A percentile compares a stretch with the other conserved stretches of the same genome.
Conservation (phyloP, 1,140 invertebrate species). For the Camponotus pennsylvanicus region DNA sequence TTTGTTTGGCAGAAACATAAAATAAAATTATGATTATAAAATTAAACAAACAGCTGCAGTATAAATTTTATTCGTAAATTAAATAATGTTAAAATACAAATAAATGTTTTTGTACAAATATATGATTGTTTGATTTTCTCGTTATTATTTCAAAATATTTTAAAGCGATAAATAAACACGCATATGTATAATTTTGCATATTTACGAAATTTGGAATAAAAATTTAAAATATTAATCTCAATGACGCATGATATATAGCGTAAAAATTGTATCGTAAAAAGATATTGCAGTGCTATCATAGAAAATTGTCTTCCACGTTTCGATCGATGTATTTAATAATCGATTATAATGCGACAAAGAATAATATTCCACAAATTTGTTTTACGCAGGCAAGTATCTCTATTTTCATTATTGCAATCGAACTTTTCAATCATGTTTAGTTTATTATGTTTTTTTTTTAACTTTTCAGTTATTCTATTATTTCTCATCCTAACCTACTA, state of each 20-base stretch:
- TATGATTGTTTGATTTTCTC: too few species aligned
- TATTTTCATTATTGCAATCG: not conserved
- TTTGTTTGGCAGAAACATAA: not conserved
- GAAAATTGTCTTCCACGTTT: not conserved
- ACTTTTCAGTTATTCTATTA: slow-evolving; percentile 46
- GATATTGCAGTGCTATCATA: not conserved
- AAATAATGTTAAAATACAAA: not conserved
- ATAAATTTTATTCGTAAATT: not conserved
- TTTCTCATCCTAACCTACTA: slow-evolving; percentile 61
- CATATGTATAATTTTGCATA: not conserved
- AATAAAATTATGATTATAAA: not conserved
- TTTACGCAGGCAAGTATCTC: slow-evolving; percentile 62
- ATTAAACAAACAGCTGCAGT: not conserved
- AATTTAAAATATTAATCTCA: not conserved
- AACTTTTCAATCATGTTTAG: not conserved
- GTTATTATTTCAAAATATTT: too few species aligned
- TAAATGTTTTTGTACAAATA: not conserved
- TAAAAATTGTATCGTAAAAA: not conserved
- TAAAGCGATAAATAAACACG: not conserved
- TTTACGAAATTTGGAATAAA: not conserved
- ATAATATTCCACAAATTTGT: slow-evolving; percentile 36
- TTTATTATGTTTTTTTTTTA: not conserved
- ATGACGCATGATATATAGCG: not conserved
- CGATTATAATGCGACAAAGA: slow-evolving; percentile 15
- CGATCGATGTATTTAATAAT: not conserved